Evolutionary conservation across 37 sponge, comb jelly and placozoan species (phyloP), one percentile per base, ranked within the genome.

Genomic region (Cladorhizidae sp.): DNA sequence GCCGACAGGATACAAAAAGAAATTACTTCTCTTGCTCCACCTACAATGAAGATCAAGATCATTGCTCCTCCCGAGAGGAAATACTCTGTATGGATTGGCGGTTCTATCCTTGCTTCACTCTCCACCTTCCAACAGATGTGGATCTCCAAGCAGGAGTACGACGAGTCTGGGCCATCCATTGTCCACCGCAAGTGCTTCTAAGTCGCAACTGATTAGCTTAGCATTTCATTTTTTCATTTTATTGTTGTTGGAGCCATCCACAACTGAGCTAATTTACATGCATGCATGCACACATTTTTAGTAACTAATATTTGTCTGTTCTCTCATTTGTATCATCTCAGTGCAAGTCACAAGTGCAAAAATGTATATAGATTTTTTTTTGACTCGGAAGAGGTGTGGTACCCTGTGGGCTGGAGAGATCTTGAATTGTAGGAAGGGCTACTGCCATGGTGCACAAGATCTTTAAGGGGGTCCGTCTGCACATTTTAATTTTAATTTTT

Each of bases 121-220:
- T 95, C 96, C 83, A 98, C 98, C 94, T 98, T 98, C 98, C 98
- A 98, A 72, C 98, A 98, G 89, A 97, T 97, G 98, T 97, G 98
- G 98, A 97, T 97, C 98, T 88, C 90, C 80, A 97, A 94, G 83
- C 95, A 97, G 74, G 98, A 98, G 55, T 98, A 98, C 81, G 98
- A 98, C 73, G 98, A 98, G 77, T 93, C 94, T 74, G 98, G 98
- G 25, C 98, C 98, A 84, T 87, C 91, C 88, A 98, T 98, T 76
- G 98, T 98, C 78, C 98, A 98, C 83, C 90, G 98, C 87, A 98
- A 98, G 94, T 98, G 98, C 96, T 98, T 98, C 98, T 98, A 98
- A 95, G 70, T 57, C 35, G 33, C 23, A 39, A 51, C 12, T 22
- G 8, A 5, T 42, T 41, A 74, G 36, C 0, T 41, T 49, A 8